Evolutionary conservation across 1,140 invertebrate species (phyloP), one percentile per base, ranked within the genome.

Genomic region (Dreissena polymorpha): DNA sequence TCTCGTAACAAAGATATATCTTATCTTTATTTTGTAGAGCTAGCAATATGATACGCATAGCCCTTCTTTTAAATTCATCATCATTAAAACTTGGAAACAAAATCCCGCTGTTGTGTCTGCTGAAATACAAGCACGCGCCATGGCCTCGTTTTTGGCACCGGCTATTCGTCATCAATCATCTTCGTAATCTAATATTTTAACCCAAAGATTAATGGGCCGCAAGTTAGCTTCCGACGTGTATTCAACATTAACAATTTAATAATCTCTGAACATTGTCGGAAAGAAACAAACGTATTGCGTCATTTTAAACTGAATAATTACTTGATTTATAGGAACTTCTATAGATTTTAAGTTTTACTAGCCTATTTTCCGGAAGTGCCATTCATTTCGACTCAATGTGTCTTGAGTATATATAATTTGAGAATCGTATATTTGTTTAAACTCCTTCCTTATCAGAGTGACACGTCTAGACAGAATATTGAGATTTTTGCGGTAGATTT

Each of bases 221-320:
- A 65, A 64, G 69, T 69, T 69, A 64, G 69, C 69, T 78, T 78
- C 76, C 76, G 76, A 78, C 76, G 60, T 78, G 53, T 57, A 69
- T 78, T 78, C 76, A 78, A 78, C 64, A 78, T 78, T 67, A 69
- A 78, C 76, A 69, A 69, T 78, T 68, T 78, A 69, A 69, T 67
- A 78, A 63, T 76, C 63, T 67, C 74, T 67, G 74, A 27, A 76
- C 74, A 76, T 14, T 63, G 67, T 76, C 65, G 14, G 74, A 64
- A 63, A 65, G 29, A 67, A 65, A 76, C 74, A 76, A 67, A 76
- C 67, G 51, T 65, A 76, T 76, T 63, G 39, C 67, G 74, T 76
- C 74, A 76, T 76, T 76, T 67, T 67, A 67, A 76, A 76, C 57
- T 76, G 39, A 51, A 76, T 65, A 76, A 76, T 65, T 67, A 76